Evolutionary conservation across 2,888 invertebrate species (phyloP).

Genomic region (Melieria picta): DNA sequence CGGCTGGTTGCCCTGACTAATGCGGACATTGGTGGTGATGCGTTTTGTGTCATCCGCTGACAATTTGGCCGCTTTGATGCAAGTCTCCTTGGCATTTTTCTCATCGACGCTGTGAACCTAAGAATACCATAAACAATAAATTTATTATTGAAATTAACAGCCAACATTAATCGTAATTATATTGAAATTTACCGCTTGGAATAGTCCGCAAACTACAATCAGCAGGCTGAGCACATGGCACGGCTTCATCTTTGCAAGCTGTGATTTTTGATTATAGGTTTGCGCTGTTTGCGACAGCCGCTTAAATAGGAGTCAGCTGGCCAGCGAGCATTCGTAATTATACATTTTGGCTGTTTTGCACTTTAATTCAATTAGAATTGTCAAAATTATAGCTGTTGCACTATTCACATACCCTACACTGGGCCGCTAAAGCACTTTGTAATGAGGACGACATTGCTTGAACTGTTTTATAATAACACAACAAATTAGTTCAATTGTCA

Average conservation of each 20-base stretch:
- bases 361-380: no score
- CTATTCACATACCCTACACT: no score
- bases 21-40: not conserved
- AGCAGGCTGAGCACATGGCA: not conserved
- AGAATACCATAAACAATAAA: no score
- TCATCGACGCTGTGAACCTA: slow-evolving; percentile 5
- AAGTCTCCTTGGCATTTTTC: slow-evolving; percentile 7
- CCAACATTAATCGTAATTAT: no score
- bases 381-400: no score
- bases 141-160: no score
- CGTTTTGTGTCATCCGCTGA: slow-evolving; percentile 21
- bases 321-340: no score
- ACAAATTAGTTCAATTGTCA: no score
- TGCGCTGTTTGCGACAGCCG: not conserved
- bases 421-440: no score
- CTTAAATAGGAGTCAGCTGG: not conserved
- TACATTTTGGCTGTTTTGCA: no score
- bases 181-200: not conserved
- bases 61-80: slow-evolving; percentile 4
- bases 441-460: no score
- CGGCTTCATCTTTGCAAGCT: not conserved
- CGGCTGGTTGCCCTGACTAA: slow-evolving; percentile 4
- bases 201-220: not conserved
- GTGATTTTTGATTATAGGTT: not conserved
- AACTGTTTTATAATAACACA: no score